These are phyloP conservation scores for Falco punctatus DNA, from an alignment of 2,113 vertebrate genomes.

Conservation along the genomic window DNA sequence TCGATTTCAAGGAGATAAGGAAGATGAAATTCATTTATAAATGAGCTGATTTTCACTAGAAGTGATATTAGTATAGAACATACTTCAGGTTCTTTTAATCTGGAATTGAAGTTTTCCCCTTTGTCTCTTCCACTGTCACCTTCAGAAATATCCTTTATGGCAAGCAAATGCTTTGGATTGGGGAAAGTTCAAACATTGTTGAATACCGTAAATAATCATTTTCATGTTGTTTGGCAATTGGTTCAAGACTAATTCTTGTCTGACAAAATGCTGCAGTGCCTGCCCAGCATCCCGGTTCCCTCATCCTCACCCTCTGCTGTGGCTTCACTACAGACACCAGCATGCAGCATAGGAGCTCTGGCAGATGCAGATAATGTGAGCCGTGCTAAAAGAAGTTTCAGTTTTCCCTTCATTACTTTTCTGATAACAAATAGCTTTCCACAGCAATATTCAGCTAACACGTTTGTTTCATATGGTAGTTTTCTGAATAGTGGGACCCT, in stretches of 20 bases:
- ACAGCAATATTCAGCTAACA: not conserved
- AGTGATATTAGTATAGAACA: not conserved
- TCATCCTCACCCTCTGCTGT: not conserved
- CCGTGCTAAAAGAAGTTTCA: not conserved
- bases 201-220: not conserved
- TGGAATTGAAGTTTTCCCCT: not conserved
- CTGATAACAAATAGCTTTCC: not conserved
- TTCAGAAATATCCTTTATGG: not conserved
- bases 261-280: not conserved
- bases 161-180: not conserved
- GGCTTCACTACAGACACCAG: not conserved
- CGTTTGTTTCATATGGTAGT: not conserved
- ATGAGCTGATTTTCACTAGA: not conserved
- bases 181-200: not conserved
- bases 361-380: not conserved
- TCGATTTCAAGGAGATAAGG: slow-evolving; percentile 11
- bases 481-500: not conserved
- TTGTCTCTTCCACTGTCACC: not conserved
- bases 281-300: not conserved
- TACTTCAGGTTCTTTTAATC: not conserved
- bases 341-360: not conserved
- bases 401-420: not conserved
- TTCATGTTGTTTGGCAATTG: fast-evolving
- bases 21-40: not conserved
- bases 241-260: not conserved